Evolutionary conservation across 2,888 invertebrate genomes (phyloP).

Genomic region (Eugnorisma glareosa): DNA sequence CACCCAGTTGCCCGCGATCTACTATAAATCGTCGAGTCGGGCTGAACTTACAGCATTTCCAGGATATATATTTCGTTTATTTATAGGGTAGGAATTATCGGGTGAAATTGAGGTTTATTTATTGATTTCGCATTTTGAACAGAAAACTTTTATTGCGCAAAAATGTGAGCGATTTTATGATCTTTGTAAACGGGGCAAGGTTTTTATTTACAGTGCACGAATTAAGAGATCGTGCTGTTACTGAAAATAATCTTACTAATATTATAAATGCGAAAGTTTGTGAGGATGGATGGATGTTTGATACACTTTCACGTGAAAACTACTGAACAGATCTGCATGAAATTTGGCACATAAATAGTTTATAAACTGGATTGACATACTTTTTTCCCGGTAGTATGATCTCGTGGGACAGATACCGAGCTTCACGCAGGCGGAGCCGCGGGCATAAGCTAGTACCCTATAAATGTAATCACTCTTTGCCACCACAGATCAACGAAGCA

Average conservation of each 20-base stretch:
- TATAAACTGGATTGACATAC: too few species aligned
- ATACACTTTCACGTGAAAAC: too few species aligned
- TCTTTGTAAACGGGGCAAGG: neutral
- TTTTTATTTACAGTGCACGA: neutral
- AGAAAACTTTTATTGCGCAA: neutral
- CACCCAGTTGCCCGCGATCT: conserved; percentile 14
- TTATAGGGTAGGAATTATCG: conserved; percentile 20
- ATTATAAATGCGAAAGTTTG: too few species aligned
- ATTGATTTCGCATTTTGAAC: conserved; percentile 15
- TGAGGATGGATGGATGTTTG: too few species aligned
- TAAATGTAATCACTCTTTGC: neutral
- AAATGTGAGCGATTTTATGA: neutral
- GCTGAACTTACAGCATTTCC: conserved; percentile 30
- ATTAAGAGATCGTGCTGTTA: neutral
- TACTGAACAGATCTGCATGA: too few species aligned
- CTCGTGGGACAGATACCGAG: too few species aligned
- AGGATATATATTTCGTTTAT: conserved; percentile 27
- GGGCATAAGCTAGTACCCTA: too few species aligned
- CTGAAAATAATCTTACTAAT: too few species aligned
- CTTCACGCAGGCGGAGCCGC: too few species aligned
- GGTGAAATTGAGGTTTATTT: conserved; percentile 1
- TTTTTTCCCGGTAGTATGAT: too few species aligned
- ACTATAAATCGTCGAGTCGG: conserved; percentile 38
- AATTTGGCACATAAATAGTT: too few species aligned
- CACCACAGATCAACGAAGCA: neutral